phyloP scores from a whole-genome alignment of 2,888 invertebrate species.

The Pomacea canaliculata region DNA sequence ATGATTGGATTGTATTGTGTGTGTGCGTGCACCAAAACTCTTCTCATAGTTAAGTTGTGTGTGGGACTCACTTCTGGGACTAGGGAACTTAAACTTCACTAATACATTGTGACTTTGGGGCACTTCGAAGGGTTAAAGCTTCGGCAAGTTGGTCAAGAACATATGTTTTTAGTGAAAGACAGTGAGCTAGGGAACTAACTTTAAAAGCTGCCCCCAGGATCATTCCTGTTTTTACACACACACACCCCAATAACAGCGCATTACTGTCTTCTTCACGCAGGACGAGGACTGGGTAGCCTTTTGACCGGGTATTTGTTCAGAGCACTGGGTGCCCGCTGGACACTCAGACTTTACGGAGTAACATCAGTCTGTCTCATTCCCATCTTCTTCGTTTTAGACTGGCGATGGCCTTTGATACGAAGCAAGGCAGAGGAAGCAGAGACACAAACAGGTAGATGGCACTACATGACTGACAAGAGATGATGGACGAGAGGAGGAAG shows the following conservation, averaged over 20 bases:
- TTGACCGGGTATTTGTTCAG: slow-evolving; percentile 30
- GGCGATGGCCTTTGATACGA: slow-evolving; percentile 24
- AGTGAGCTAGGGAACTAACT: too few species aligned
- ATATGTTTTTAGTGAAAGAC: too few species aligned
- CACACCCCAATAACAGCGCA: background rate
- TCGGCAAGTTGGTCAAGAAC: too few species aligned
- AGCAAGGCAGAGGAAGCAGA: background rate
- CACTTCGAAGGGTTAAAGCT: too few species aligned
- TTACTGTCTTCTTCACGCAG: slow-evolving; percentile 6
- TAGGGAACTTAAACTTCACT: too few species aligned
- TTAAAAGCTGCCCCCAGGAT: background rate
- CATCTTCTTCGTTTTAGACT: slow-evolving; percentile 23
- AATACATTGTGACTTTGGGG: too few species aligned
- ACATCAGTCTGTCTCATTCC: slow-evolving; percentile 22
- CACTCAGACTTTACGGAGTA: slow-evolving; percentile 27
- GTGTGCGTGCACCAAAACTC: too few species aligned
- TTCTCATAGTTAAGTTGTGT: too few species aligned
- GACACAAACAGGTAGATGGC: background rate
- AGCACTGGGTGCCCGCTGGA: slow-evolving; percentile 31
- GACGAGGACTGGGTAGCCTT: slow-evolving; percentile 33
- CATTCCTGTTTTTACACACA: background rate
- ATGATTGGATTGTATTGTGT: too few species aligned
- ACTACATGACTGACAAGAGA: background rate
- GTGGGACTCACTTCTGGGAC: too few species aligned
- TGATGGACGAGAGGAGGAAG: too few species aligned